Evolutionary conservation across 2,888 invertebrate genomes (phyloP), one percentile per base, ranked within the genome.

Genomic region (Brachyptera putata): DNA sequence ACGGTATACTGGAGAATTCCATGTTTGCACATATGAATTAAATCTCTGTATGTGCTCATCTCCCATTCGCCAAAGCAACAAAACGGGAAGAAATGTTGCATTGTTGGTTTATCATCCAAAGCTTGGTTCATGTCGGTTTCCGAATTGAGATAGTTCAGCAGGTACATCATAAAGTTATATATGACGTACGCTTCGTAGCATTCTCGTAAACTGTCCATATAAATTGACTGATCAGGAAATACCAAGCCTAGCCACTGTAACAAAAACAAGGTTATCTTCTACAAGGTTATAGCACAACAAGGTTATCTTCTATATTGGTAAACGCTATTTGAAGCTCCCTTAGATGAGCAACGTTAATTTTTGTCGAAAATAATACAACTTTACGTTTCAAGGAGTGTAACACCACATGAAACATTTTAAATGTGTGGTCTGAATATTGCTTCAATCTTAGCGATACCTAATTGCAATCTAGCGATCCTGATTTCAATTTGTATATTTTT

Each of bases 121-220:
- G 84, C 82, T 1, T 86, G 87, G 73, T 93, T 92, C 65, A 95
- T 77, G 73, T 95, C 91, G 78, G 89, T 87, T 71, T 89, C 90
- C 69, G 87, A 72, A 77, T 91, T 89, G 56, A 97, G 79, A 75
- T 93, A 97, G 73, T 92, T 93, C 63, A 96, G 77, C 67, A 97
- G 79, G 74, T 91, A 97, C 70, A 89, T 90, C 94, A 96, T 95
- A 72, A 97, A 97, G 78, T 95, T 96, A 75, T 97, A 96, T 70
- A 97, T 96, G 1, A 96, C 96, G 79, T 95, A 97, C 1, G 95
- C 96, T 77, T 97, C 97, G 72, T 96, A 97, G 73, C 95, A 96
- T 79, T 97, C 96, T 73, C 96, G 81, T 56, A 92, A 75, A 67
- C 93, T 92, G 75, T 97, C 95, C 70, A 95, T 84, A 73, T 95